A percentile compares a stretch with the other conserved stretches of the same genome.
Evolutionary conservation across 1,140 invertebrate genomes (phyloP).

Genomic region (Xylocopa sonorina): DNA sequence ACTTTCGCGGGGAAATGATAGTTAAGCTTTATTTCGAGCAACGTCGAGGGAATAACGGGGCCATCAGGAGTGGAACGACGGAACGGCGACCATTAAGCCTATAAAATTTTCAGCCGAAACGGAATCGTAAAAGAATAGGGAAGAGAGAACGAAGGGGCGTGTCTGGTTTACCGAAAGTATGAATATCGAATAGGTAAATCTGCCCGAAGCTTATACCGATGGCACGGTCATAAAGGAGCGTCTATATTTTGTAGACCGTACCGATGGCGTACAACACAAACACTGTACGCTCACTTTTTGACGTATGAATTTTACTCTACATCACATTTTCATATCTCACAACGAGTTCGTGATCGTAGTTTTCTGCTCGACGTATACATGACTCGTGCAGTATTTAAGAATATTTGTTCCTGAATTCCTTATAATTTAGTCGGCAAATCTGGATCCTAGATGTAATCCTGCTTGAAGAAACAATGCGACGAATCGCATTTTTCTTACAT

Average conservation of each 20-base stretch:
- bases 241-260: neutral
- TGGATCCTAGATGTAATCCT: no score
- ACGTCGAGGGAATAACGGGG: neutral
- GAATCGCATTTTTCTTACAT: neutral
- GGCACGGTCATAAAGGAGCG: neutral
- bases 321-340: no score
- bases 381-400: no score
- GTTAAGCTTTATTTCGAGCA: neutral
- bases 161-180: conserved; percentile 2
- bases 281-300: no score
- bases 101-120: neutral
- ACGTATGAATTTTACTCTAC: no score
- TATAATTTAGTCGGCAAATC: no score
- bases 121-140: conserved; percentile 22
- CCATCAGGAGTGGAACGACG: neutral
- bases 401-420: no score
- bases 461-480: no score
- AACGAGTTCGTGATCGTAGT: no score
- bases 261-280: no score
- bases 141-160: no score
- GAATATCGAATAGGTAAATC: conserved; percentile 17
- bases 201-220: neutral
- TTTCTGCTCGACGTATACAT: no score
- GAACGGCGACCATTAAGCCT: neutral
- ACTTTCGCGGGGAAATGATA: conserved; percentile 1